Conservation (phyloP, 2,797 vertebrate species). For the Microctenopoma steveboyesi region DNA sequence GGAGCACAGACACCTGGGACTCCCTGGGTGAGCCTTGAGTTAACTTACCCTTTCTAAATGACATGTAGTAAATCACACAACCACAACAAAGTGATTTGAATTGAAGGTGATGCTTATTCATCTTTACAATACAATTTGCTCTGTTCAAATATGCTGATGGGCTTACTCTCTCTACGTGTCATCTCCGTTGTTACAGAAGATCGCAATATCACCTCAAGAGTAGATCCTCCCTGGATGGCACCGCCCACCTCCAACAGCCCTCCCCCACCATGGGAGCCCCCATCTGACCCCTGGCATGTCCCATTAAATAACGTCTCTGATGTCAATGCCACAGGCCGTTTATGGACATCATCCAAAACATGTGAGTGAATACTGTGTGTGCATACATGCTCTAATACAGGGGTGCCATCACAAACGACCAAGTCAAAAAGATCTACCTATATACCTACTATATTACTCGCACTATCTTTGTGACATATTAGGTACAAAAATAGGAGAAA, state of each 20-base stretch:
- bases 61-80: background rate
- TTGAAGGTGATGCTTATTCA: background rate
- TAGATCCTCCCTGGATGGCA: slow-evolving; percentile 76
- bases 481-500: background rate
- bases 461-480: no score
- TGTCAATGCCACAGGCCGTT: slow-evolving; percentile 40
- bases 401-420: no score
- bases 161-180: background rate
- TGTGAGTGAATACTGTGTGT: slow-evolving; percentile 53
- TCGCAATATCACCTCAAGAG: slow-evolving; percentile 35
- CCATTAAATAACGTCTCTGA: slow-evolving; percentile 55
- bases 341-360: slow-evolving; percentile 62
- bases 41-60: background rate
- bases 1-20: slow-evolving; percentile 80
- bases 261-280: slow-evolving; percentile 77
- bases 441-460: no score
- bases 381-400: background rate
- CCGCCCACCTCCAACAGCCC: slow-evolving; percentile 70
- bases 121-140: background rate
- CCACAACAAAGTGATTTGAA: background rate
- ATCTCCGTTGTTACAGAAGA: slow-evolving; percentile 58
- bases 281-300: slow-evolving; percentile 76
- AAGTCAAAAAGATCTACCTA: no score
- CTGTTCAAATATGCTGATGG: background rate
- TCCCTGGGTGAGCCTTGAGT: slow-evolving; percentile 73